Percentiles rank a stretch among this genome's conserved stretches.
Evolutionary conservation across 2,797 vertebrate species (phyloP).

Genomic region (Onychomys torridus): DNA sequence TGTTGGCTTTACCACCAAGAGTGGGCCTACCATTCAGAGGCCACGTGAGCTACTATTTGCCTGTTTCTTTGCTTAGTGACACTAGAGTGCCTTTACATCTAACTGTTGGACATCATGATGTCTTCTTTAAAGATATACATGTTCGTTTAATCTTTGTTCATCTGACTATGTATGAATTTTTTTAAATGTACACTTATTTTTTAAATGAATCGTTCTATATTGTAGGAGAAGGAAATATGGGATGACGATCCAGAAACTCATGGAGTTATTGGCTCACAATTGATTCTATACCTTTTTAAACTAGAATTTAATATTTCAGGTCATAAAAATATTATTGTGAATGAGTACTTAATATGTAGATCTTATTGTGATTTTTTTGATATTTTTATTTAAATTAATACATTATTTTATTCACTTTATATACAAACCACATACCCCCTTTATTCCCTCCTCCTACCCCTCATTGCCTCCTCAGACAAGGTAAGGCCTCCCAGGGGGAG

Average conservation of each 20-base stretch:
- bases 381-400: too few species aligned
- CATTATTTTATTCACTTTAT: too few species aligned
- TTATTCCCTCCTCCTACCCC: too few species aligned
- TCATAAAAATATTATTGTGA: not conserved
- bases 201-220: not conserved
- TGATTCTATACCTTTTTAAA: not conserved
- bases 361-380: not conserved
- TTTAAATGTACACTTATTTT: not conserved
- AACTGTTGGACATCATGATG: not conserved
- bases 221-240: not conserved
- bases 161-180: not conserved
- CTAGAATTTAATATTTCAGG: too few species aligned
- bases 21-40: too few species aligned
- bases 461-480: too few species aligned
- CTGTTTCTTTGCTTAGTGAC: not conserved
- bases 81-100: not conserved
- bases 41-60: too few species aligned
- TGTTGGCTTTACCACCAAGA: not conserved
- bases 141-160: not conserved
- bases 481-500: too few species aligned
- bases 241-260: not conserved
- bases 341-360: not conserved
- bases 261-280: not conserved
- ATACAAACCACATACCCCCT: too few species aligned
- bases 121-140: not conserved